phyloP scores from a whole-genome alignment of 2,888 invertebrate genomes.

The Monopis laevigella region DNA sequence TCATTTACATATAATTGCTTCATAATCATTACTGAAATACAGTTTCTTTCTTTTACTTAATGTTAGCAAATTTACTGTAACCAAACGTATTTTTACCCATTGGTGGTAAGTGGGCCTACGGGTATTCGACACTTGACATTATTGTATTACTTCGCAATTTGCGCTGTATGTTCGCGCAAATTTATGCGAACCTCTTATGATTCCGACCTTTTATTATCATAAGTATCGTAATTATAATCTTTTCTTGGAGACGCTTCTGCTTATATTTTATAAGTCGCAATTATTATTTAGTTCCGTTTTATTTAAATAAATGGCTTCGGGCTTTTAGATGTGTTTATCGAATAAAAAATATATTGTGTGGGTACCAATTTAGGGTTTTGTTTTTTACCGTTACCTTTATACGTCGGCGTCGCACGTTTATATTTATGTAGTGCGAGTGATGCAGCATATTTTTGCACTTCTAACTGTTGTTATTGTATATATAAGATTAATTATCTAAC shows the following conservation, averaged over 20 bases:
- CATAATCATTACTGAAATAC: not conserved
- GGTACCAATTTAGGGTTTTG: too few species aligned
- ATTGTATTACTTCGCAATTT: conserved; percentile 31
- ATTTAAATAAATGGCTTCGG: too few species aligned
- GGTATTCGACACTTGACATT: conserved; percentile 23
- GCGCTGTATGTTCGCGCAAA: conserved; percentile 22
- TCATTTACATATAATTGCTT: conserved; percentile 6
- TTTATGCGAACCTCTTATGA: conserved; percentile 26
- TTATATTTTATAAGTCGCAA: not conserved
- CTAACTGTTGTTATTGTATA: too few species aligned
- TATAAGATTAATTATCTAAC: too few species aligned
- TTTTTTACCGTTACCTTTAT: too few species aligned
- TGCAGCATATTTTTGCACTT: too few species aligned
- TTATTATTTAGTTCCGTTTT: too few species aligned
- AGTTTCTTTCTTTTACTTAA: conserved; percentile 21
- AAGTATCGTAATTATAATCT: conserved; percentile 29
- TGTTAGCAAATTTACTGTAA: conserved; percentile 24
- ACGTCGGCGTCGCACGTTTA: too few species aligned
- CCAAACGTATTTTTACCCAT: conserved; percentile 20
- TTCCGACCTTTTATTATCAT: conserved; percentile 28
- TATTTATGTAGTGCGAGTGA: too few species aligned
- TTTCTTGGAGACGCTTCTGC: not conserved
- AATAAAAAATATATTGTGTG: too few species aligned
- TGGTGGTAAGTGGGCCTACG: conserved; percentile 20
- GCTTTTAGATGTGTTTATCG: too few species aligned